Evolutionary conservation across 2,113 vertebrate genomes (phyloP), one percentile per base, ranked within the genome.

Genomic region (Dendrocopos noguchii): DNA sequence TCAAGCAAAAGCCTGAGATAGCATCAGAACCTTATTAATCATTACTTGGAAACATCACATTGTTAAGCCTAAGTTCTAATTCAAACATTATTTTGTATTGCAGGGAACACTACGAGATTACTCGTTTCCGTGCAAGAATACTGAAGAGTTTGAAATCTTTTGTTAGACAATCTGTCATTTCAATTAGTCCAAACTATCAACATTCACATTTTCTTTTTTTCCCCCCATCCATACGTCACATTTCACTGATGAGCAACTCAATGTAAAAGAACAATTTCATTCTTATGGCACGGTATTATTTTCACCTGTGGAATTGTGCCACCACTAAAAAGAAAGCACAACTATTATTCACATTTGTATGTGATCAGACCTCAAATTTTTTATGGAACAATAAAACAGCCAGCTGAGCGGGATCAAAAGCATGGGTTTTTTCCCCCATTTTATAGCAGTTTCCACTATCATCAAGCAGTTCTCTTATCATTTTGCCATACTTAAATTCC

Each of bases 401-500:
- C n/a, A 91, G 16, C 29, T 44, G 60, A 90, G 18, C 18, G 17
- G 19, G 63, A 96, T 87, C 59, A 97, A 95, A 97, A 70, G 42
- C 47, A 87, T 63, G 0, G 5, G 12, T 0, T 1, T 44, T 93
- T 94, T 90, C 11, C 21, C 47, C 31, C 21, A 90, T 87, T 95
- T 84, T 59, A 18, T 33, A 94, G 94, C 29, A 74, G 65, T 90
- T 95, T 94, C 87, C 73, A 87, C 73, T 56, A 86, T 77, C 66
- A 72, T 39, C 56, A 84, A 91, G 67, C 24, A 87, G 82, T 57
- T 84, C n/a, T 66, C 79, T 94, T 87, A 93, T 63, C 55, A 36
- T 88, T 90, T 79, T 70, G 10, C 55, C 84, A 64, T 63, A 93
- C 46, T 96, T 96, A 90, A 96, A 96, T 91, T 96, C 79, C 64